phyloP scores from a whole-genome alignment of 2,113 vertebrate genomes.

The Camarhynchus parvulus region DNA sequence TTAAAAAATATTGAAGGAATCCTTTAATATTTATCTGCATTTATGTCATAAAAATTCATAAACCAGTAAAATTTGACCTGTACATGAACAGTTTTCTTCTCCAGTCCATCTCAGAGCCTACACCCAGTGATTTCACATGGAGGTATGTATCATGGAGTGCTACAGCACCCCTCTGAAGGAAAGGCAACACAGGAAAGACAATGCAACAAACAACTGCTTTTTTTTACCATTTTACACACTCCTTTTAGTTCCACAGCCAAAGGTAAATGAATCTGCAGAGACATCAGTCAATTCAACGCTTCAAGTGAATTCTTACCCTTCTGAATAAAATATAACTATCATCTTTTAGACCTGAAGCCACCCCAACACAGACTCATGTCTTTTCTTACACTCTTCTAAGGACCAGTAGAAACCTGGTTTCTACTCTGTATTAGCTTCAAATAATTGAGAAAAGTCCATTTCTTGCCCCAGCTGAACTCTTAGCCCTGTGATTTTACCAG shows the following conservation, averaged over 20 bases:
- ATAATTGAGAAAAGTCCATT: not conserved
- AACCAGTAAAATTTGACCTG: not conserved
- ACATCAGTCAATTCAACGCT: not conserved
- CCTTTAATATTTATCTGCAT: not conserved
- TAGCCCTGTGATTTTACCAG: not conserved
- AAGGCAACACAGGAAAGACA: not conserved
- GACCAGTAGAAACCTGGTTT: not conserved
- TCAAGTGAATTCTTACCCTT: not conserved
- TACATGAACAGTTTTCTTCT: not conserved
- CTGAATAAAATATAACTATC: not conserved
- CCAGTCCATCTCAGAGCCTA: not conserved
- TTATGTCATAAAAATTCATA: not conserved
- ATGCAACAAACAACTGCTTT: rapidly evolving
- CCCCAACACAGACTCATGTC: not conserved
- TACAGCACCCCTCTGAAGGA: not conserved
- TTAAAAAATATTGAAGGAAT: not conserved
- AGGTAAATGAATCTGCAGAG: not conserved
- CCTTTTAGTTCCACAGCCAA: not conserved
- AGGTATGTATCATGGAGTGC: not conserved
- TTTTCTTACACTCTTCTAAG: not conserved
- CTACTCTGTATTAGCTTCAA: not conserved
- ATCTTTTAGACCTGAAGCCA: not conserved
- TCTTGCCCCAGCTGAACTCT: not conserved
- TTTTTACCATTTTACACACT: not conserved
- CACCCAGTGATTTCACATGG: not conserved